Percentiles rank a stretch among this genome's conserved stretches.
phyloP scores from a whole-genome alignment of 2,888 invertebrate species.

The Andrena haemorrhoa region DNA sequence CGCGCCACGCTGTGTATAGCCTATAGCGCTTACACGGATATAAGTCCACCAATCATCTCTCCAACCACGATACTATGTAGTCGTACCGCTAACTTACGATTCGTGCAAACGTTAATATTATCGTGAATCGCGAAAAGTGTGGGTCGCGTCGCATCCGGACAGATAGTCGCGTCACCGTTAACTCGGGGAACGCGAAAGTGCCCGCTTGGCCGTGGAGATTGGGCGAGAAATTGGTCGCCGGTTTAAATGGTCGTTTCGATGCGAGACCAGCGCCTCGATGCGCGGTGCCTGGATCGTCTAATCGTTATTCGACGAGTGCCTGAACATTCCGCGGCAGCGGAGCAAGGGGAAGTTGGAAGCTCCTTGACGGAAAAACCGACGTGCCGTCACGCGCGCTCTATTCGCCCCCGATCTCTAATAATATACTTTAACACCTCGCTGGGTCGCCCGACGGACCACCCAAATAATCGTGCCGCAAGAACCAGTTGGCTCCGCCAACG shows the following conservation, averaged over 20 bases:
- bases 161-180: background rate
- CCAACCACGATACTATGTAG: background rate
- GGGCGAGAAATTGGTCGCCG: constrained; percentile 34
- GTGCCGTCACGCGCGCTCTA: constrained; percentile 67
- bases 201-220: background rate
- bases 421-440: constrained; percentile 80
- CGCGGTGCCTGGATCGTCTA: constrained; percentile 31
- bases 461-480: constrained; percentile 65
- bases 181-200: background rate
- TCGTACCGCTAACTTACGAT: background rate
- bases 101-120: background rate
- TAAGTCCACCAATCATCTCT: constrained; percentile 21
- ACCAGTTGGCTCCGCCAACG: constrained; percentile 34
- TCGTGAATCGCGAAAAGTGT: background rate
- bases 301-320: constrained; percentile 64
- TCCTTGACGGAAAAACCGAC: constrained; percentile 45
- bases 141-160: background rate
- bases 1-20: constrained; percentile 34
- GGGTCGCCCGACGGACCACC: constrained; percentile 74
- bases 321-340: constrained; percentile 50
- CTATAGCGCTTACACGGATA: constrained; percentile 45
- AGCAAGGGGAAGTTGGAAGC: constrained; percentile 26
- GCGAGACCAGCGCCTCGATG: constrained; percentile 31
- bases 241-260: constrained; percentile 47
- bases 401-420: constrained; percentile 75